These are phyloP conservation scores for Oryctolagus cuniculus DNA, from an alignment of 2,113 vertebrate species.

Conservation along the genomic window DNA sequence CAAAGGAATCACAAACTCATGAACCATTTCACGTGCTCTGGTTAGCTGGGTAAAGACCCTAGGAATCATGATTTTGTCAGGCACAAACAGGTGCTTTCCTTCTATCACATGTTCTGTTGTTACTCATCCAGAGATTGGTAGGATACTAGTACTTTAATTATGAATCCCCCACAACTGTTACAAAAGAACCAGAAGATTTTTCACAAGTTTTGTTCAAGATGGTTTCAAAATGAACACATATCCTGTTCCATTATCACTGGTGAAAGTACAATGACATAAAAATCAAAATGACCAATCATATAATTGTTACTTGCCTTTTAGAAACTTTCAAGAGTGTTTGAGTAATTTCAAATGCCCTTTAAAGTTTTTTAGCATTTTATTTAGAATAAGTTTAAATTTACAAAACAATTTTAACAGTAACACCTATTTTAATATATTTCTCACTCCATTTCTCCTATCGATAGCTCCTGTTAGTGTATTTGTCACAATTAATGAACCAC, in stretches of 20 bases:
- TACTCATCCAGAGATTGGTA: not conserved
- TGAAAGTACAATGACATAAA: not conserved
- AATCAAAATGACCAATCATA: not conserved
- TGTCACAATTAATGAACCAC: too few relatives aligned
- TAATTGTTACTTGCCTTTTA: not conserved
- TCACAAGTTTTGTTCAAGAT: not conserved
- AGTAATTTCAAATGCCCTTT: not conserved
- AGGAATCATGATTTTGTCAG: not conserved
- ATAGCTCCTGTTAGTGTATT: too few relatives aligned
- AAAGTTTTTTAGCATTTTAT: not conserved
- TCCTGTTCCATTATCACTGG: not conserved
- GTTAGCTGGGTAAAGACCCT: not conserved
- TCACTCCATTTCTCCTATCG: too few relatives aligned
- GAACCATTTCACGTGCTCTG: not conserved
- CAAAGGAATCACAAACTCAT: not conserved
- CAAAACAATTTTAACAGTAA: too few relatives aligned
- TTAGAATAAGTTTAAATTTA: too few relatives aligned
- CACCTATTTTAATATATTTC: too few relatives aligned
- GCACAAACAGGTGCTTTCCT: not conserved
- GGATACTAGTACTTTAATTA: not conserved
- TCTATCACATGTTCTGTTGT: not conserved
- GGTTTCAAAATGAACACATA: not conserved
- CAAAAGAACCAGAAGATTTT: not conserved
- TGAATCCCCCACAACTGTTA: not conserved
- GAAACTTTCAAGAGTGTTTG: not conserved